These are phyloP conservation scores for Cylloceria caligata DNA, from an alignment of 2,888 invertebrate genomes.

Conservation along the genomic window DNA sequence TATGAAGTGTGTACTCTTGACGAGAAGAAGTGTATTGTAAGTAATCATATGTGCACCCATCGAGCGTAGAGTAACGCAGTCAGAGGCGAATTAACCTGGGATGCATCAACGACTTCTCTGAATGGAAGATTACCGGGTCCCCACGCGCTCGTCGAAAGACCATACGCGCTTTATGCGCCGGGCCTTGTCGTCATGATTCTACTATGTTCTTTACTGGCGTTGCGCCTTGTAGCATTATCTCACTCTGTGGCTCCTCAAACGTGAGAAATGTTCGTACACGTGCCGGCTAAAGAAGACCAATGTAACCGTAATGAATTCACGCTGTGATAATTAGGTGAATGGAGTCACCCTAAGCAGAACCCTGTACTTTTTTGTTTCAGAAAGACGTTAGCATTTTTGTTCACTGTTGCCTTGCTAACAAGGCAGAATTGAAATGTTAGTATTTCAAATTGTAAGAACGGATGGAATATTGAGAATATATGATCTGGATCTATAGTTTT, in stretches of 20 bases:
- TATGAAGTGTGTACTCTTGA: conserved; percentile 17
- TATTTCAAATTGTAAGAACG: not conserved
- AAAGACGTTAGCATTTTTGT: not conserved
- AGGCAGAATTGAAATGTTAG: not conserved
- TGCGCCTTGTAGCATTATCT: conserved; percentile 25
- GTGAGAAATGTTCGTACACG: conserved; percentile 60
- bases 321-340: conserved; percentile 58
- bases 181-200: conserved; percentile 51
- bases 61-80: conserved; percentile 70
- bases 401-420: not conserved
- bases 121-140: conserved; percentile 74
- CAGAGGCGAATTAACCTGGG: conserved; percentile 78
- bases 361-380: not conserved
- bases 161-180: conserved; percentile 62
- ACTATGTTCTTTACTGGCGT: conserved; percentile 24
- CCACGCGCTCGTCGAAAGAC: conserved; percentile 57
- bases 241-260: conserved; percentile 56
- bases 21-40: conserved; percentile 36
- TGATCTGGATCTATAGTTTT: not conserved
- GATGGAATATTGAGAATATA: not conserved
- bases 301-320: conserved; percentile 54
- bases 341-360: conserved; percentile 31
- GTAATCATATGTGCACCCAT: conserved; percentile 72
- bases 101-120: conserved; percentile 77
- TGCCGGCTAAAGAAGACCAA: conserved; percentile 32